Conservation (phyloP, 2,888 invertebrate genomes). For the Patella ulyssiponensis region DNA sequence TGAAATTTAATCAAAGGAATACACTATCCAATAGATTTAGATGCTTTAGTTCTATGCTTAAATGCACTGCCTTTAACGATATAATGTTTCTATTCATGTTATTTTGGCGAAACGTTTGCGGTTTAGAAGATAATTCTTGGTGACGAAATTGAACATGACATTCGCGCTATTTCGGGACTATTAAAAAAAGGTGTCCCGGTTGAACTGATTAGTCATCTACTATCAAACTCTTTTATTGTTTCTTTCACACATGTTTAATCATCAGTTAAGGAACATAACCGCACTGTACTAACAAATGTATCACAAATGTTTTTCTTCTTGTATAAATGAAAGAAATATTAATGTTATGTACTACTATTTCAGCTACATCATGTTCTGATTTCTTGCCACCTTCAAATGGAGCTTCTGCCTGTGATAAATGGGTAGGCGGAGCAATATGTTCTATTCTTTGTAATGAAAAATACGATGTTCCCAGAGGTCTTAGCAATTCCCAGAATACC, state of each 20-base stretch:
- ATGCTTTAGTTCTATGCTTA: too few species aligned
- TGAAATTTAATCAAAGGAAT: too few species aligned
- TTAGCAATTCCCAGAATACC: not conserved
- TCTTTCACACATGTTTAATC: not conserved
- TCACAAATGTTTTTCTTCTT: not conserved
- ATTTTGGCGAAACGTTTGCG: too few species aligned
- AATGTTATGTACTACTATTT: not conserved
- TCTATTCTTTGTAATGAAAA: constrained; percentile 18
- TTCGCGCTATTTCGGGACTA: too few species aligned
- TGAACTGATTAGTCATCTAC: too few species aligned
- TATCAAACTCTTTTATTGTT: too few species aligned
- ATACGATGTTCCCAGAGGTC: constrained; percentile 13
- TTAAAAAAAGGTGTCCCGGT: too few species aligned
- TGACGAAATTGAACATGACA: too few species aligned
- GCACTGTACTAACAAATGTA: not conserved
- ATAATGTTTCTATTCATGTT: too few species aligned
- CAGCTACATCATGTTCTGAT: constrained; percentile 1
- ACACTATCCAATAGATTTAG: too few species aligned
- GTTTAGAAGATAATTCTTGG: too few species aligned
- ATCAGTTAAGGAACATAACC: not conserved
- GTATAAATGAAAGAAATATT: not conserved
- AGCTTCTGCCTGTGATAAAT: constrained; percentile 15
- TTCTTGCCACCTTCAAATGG: constrained; percentile 7
- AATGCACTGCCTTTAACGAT: too few species aligned
- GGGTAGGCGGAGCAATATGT: constrained; percentile 14